Evolutionary conservation across 2,797 vertebrate genomes (phyloP).

Genomic region (Propithecus deckenii): DNA sequence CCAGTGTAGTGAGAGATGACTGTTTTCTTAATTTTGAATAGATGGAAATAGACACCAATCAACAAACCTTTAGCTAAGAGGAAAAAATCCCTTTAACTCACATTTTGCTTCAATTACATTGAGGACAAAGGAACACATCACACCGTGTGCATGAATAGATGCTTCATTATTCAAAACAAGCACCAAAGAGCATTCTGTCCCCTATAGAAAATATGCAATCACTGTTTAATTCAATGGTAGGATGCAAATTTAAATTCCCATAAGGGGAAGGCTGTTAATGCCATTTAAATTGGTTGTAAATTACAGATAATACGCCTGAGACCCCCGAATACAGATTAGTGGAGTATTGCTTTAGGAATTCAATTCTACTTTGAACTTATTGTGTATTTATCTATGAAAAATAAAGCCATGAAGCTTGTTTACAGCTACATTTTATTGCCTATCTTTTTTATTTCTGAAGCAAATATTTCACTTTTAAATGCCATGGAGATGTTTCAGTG

Average conservation of each 20-base stretch:
- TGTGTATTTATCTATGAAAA: slow-evolving; percentile 83
- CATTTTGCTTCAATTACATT: slow-evolving; percentile 85
- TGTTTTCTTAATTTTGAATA: slow-evolving; percentile 85
- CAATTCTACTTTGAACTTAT: slow-evolving; percentile 82
- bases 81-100: slow-evolving; percentile 85
- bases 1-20: slow-evolving; percentile 82
- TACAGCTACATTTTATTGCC: slow-evolving; percentile 79
- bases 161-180: slow-evolving; percentile 89
- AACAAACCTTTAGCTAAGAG: slow-evolving; percentile 84
- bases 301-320: slow-evolving; percentile 89
- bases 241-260: slow-evolving; percentile 90
- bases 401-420: slow-evolving; percentile 81
- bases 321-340: slow-evolving; percentile 87
- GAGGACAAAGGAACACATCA: slow-evolving; percentile 85
- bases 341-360: slow-evolving; percentile 84
- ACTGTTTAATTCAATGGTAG: slow-evolving; percentile 88
- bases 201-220: slow-evolving; percentile 88
- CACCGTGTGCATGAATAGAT: slow-evolving; percentile 84
- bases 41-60: slow-evolving; percentile 85
- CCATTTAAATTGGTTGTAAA: slow-evolving; percentile 91
- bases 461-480: slow-evolving; percentile 80
- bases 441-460: slow-evolving; percentile 59
- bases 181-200: slow-evolving; percentile 84
- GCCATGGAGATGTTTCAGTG: slow-evolving; percentile 40
- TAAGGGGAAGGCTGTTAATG: slow-evolving; percentile 87